Conservation (phyloP, 2,113 vertebrate species). For the Ramphastos sulfuratus region DNA sequence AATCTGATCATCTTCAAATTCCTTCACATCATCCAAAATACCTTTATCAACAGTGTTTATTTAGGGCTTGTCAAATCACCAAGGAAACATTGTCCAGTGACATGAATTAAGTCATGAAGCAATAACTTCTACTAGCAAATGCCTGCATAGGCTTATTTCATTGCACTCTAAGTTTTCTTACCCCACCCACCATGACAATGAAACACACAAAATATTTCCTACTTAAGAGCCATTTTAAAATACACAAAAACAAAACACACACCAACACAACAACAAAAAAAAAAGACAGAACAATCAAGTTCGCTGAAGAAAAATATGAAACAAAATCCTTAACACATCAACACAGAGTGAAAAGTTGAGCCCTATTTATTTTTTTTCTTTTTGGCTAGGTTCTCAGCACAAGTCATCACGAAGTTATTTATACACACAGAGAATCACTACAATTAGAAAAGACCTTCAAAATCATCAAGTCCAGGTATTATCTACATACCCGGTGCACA, state of each 20-base stretch:
- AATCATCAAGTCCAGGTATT: too few relatives aligned
- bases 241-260: neutral
- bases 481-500: constrained; percentile 88
- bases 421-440: neutral
- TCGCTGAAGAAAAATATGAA: neutral
- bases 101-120: neutral
- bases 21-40: neutral
- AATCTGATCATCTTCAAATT: neutral
- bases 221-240: neutral
- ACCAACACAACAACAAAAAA: too few relatives aligned
- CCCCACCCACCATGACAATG: fast-evolving
- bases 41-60: neutral
- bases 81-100: neutral
- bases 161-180: neutral
- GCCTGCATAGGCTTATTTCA: neutral
- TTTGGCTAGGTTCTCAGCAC: neutral
- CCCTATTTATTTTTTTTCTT: neutral
- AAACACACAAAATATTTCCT: neutral
- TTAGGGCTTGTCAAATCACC: neutral
- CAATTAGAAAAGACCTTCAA: too few relatives aligned
- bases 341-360: neutral
- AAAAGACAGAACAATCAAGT: neutral
- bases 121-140: neutral
- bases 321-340: neutral
- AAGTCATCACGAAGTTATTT: neutral